Evolutionary conservation across 2,113 vertebrate species (phyloP), one percentile per base, ranked within the genome.

Genomic region (Morone chrysops): DNA sequence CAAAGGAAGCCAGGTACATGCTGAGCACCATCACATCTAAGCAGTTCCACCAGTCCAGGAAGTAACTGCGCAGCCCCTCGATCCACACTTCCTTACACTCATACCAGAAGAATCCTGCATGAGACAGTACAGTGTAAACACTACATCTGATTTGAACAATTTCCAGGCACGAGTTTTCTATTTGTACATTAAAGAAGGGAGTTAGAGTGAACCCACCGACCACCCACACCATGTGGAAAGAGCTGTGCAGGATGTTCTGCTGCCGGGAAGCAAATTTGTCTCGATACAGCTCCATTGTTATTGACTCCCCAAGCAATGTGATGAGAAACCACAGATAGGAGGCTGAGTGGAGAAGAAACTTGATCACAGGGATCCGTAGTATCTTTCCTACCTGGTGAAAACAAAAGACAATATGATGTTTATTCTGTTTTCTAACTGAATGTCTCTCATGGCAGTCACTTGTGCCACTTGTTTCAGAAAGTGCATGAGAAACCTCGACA

Each of bases 1-100:
- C 67, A 18, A 98, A 98, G 25, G 97, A 96, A 0, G 97, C 96
- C 92, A 97, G 89, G 83, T 97, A 98, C 96, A 97, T 96, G 85
- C 97, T 97, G 86, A 98, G 95, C 82, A 97, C 96, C 89, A 97
- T 96, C 81, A 97, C 67, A 60, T 97, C 97, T 92, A 98, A 89
- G 88, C 96, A 97, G 92, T 97, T 97, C 97, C 97, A 98, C 97
- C 96, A 96, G 92, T 97, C 97, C 78, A 96, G 85, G 72, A 98
- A 95, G 90, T 98, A 97, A 71, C 95, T 96, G 36, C 92, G 92
- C 84, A 98, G 75, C 4, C 97, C 97, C 53, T 98, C 97, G 0
- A 98, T 96, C 96, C 97, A 98, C 45, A 98, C 96, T 80, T 98
- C 97, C 84, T 98, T 98, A 84, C 97, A 97, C 88, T 98, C 97